phyloP scores from a whole-genome alignment of 53 echinoderm and acorn worm species.

The Hippasteria phrygiana region DNA sequence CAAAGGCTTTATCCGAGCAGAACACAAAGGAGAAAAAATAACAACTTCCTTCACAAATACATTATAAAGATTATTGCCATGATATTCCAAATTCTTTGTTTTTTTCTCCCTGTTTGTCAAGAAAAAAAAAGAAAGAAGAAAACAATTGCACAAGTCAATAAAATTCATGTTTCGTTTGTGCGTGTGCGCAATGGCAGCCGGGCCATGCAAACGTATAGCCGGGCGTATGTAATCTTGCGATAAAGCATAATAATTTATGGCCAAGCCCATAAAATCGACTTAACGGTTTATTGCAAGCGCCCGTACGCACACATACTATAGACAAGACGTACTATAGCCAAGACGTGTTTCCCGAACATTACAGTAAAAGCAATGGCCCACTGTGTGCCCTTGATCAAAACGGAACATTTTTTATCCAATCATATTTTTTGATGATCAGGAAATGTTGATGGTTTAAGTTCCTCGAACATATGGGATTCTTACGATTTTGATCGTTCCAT shows the following conservation, averaged over 20 bases:
- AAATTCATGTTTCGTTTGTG: constrained; percentile 18
- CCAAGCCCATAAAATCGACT: constrained; percentile 38
- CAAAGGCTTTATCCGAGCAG: no score
- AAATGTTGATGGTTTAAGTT: no score
- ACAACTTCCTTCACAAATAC: no score
- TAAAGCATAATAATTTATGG: constrained; percentile 54
- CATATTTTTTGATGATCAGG: no score
- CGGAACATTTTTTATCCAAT: no score
- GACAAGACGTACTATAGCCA: neutral
- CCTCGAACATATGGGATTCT: no score
- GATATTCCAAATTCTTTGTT: no score
- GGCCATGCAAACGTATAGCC: neutral
- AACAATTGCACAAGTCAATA: neutral
- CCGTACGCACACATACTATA: neutral
- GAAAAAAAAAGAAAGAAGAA: neutral
- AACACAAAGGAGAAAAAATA: no score
- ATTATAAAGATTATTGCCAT: no score
- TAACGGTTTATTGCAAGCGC: constrained; percentile 24
- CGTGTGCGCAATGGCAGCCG: neutral
- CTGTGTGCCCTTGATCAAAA: no score
- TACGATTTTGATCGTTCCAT: no score
- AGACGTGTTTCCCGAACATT: neutral
- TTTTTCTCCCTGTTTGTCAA: neutral
- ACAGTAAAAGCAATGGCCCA: no score
- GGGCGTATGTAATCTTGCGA: neutral